Base-by-base conservation (phyloP, 2,113 vertebrate genomes). In the Odobenus rosmarus region DNA sequence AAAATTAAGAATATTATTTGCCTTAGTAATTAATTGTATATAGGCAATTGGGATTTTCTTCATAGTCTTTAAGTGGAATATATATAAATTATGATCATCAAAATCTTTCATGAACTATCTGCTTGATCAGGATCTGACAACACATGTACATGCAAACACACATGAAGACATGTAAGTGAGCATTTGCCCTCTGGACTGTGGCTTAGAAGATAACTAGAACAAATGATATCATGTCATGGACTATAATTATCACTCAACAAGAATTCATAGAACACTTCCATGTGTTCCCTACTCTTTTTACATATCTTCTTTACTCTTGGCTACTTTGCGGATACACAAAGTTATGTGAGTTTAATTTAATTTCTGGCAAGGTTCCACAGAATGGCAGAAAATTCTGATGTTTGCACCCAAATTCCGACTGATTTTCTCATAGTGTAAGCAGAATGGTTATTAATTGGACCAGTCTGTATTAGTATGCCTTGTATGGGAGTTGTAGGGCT, bases 331-430 rank as follows among this genome's bases (percentile, higher is more conserved):
- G 31, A 10, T 51, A 72, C 13, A 46, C 28, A 69, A 80, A 71
- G 28, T 90, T 72, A 71, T 26, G 10, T 46, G 24, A 39, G 7
- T 87, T 13, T 39, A 64, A 24, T 64, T 72, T 94, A 86, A 81
- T 31, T 62, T 92, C 81, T n/a, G 26, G 19, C 21, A 55, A 16
- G 49, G 3, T 64, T 77, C 5, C 6, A 0, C 16, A 76, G 49
- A 81, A 28, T 89, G 23, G 42, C 42, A 57, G 39, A n/a, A 90
- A 81, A 42, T 77, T 94, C 39, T 77, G 42, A 81, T 80, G 67
- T 92, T 82, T 93, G 76, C 31, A 51, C 33, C 51, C 71, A 88
- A 96, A 86, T 51, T 81, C 57, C 13, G 85, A 77, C 31, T 31
- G 12, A 49, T 77, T 71, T 90, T 82, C 51, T 87, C 31, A 4